Evolutionary conservation across 53 echinoderm and acorn worm genomes (phyloP), one percentile per base, ranked within the genome.

Genomic region (Astropecten irregularis): DNA sequence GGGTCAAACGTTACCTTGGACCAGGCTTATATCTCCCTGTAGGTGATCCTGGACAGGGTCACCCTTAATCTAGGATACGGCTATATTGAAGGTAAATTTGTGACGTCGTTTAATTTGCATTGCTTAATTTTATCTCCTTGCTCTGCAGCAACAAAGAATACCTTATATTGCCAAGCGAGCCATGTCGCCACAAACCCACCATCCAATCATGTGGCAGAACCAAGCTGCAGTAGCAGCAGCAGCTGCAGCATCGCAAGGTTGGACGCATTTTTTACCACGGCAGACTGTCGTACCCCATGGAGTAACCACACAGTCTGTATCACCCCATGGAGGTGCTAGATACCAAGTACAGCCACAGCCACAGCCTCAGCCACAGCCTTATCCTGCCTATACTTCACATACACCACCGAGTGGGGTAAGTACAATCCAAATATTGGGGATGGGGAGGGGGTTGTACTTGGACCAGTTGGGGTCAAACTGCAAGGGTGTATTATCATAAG

Each of bases 321-420:
- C 79, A 5, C 61, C 79, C 31, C 79, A 79, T 4, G 79, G 62
- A 16, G 79, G 62, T 26, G 62, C 61, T 18, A n/a, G 79, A 2
- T 79, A 62, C n/a, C 79, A 61, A 46, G 57, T 62, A 23, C 79
- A 79, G 61, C 79, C 79, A 38, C 79, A 79, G 62, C 79, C 79
- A 42, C n/a, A n/a, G n/a, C 76, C 76, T 28, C 76, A 76, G 57
- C 76, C 76, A 39, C 79, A 79, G 62, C 79, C 79, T 28, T 79
- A 79, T 47, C 79, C 79, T 2, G 79, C 79, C 3, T 79, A 79
- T 33, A 61, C 79, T 1, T 79, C 79, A 30, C 79, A 79, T 32
- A 79, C 79, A 2, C 79, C 79, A 16, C 79, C 79, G 20, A 79
- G 62, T 48, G 79, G 60, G 79, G 79, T 79, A 62, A 79, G 79